Base-by-base conservation (phyloP, 2,888 invertebrate species). In the Malacosoma neustria region DNA sequence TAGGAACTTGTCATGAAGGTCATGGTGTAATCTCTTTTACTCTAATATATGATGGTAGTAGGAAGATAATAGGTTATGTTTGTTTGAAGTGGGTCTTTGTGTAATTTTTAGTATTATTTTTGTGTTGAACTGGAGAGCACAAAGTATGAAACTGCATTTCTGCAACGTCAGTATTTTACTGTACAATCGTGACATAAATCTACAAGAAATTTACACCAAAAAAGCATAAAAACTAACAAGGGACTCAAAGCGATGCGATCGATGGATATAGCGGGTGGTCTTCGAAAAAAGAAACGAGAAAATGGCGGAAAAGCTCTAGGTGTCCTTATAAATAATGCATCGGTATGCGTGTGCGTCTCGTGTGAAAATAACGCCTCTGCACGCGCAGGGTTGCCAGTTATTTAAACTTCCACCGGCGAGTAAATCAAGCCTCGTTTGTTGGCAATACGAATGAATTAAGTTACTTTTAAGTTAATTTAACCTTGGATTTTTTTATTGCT, bases 311-410 rank as follows among this genome's bases (percentile, higher is more conserved):
- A 76, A 74, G 60, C 66, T 62, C 57, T 62, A 59, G 62, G 58
- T 55, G 52, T 48, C 47, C 54, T 69, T 59, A 80, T 81, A 71
- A 72, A 81, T 81, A 79, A 81, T 80, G 67, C 63, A 81, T 63
- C 40, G 63, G 64, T 64, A 71, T 72, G 61, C 62, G 57, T 54
- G 62, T 59, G 66, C 61, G 65, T 58, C 56, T 54, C 70, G 73
- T 75, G 81, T 70, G 75, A 80, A 79, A 72, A 71, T 58, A 60
- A 57, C 46, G 46, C 40, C 45, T 57, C 58, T 53, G 57, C 51
- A 43, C 40, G 51, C 46, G 44, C 50, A 54, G 64, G 63, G 58
- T 57, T 60, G 57, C 45, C 22, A 1, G 22, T 22, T n/a, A n/a
- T n/a, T n/a, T n/a, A n/a, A n/a, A n/a, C n/a, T n/a, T n/a, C n/a